Conservation (phyloP, 64 coral and sea anemone species). For the Montipora sp. region DNA sequence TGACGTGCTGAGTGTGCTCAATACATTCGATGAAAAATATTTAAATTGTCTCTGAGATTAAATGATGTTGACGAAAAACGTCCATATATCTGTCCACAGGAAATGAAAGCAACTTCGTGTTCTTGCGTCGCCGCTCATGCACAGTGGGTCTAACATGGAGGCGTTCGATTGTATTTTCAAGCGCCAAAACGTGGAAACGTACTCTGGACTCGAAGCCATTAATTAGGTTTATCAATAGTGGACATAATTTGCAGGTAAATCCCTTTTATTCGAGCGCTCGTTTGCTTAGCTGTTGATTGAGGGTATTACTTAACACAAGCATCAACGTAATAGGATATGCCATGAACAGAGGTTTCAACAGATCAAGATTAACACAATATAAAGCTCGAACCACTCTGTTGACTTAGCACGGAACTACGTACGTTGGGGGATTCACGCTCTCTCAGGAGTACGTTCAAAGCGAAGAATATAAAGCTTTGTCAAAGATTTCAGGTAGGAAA, state of each 20-base stretch:
- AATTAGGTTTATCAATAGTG: slow-evolving; percentile 15
- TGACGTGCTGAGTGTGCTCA: slow-evolving; percentile 31
- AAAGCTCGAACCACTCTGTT: slow-evolving; percentile 20
- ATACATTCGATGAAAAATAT: slow-evolving; percentile 45
- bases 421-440: slow-evolving; percentile 24
- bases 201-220: background rate
- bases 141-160: background rate
- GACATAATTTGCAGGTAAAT: background rate
- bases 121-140: background rate
- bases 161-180: background rate
- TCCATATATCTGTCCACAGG: slow-evolving; percentile 29
- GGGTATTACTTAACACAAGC: slow-evolving; percentile 41
- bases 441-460: background rate
- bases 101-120: slow-evolving; percentile 7
- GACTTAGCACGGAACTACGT: background rate
- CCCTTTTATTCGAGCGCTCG: slow-evolving; percentile 2
- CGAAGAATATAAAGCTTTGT: background rate
- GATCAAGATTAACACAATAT: slow-evolving; percentile 33
- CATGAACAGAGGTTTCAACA: slow-evolving; percentile 4
- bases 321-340: slow-evolving; percentile 20
- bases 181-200: background rate
- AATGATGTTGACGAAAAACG: slow-evolving; percentile 40
- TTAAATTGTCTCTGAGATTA: slow-evolving; percentile 36
- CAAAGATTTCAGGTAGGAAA: slow-evolving; percentile 16
- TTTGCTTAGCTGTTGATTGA: slow-evolving; percentile 35